Evolutionary conservation across 1,140 invertebrate genomes (phyloP).

Genomic region (Lordiphosa clarofinis): DNA sequence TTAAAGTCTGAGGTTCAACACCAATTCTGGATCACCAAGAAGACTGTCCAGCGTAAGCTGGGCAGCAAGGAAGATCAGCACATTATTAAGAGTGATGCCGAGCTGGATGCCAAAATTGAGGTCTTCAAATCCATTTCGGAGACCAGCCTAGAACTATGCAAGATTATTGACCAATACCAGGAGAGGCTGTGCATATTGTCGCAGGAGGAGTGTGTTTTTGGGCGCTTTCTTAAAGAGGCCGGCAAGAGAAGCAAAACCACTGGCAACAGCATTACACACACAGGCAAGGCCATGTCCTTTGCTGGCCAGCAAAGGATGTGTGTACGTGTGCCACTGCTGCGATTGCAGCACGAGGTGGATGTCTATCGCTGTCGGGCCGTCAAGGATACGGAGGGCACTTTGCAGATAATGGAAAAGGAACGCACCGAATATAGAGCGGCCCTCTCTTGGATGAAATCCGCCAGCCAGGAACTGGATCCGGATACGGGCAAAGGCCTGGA

Average conservation of each 20-base stretch:
- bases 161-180: constrained; percentile 96
- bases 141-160: constrained; percentile 92
- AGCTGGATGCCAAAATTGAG: constrained; percentile 98
- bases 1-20: constrained; percentile 85
- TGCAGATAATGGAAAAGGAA: constrained; percentile 91
- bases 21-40: constrained; percentile 99
- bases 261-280: constrained; percentile 95
- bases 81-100: constrained; percentile 96
- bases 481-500: constrained; percentile 97
- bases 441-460: constrained; percentile 98
- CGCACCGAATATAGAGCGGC: constrained; percentile 98
- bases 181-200: constrained; percentile 95
- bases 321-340: constrained; percentile 90
- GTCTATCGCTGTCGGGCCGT: constrained; percentile 97
- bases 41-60: constrained; percentile 94
- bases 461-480: constrained; percentile 97
- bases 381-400: constrained; percentile 93
- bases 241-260: constrained; percentile 92
- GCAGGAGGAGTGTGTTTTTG: constrained; percentile 97
- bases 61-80: constrained; percentile 99
- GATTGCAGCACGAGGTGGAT: constrained; percentile 97
- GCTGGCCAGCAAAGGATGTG: constrained; percentile 96
- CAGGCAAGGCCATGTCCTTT: constrained; percentile 96
- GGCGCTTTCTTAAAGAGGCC: constrained; percentile 95
- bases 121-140: constrained; percentile 97